Evolutionary conservation across 2,797 vertebrate species (phyloP).

Genomic region (Xenentodon cancila): DNA sequence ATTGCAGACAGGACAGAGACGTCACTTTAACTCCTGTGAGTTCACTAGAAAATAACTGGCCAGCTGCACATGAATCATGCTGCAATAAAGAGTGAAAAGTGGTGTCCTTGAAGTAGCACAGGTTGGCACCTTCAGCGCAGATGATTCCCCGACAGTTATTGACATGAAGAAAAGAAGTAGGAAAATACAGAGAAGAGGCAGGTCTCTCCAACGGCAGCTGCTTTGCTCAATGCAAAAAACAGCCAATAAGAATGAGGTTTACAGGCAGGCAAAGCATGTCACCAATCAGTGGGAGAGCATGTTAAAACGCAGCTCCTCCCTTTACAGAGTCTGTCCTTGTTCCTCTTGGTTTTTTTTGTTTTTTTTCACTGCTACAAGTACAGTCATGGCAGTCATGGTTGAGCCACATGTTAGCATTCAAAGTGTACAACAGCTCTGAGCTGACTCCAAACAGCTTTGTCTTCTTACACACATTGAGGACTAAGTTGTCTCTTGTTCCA

Average conservation of each 20-base stretch:
- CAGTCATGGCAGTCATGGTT: conserved; percentile 75
- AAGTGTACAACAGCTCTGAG: conserved; percentile 56
- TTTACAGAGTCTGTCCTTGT: conserved; percentile 61
- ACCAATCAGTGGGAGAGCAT: conserved; percentile 72
- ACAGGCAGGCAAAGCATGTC: conserved; percentile 65
- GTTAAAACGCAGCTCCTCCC: conserved; percentile 71
- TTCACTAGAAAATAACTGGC: conserved; percentile 66
- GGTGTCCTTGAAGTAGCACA: conserved; percentile 66
- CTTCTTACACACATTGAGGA: conserved; percentile 29
- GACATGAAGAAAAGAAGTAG: conserved; percentile 47
- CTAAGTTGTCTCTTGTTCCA: conserved; percentile 18
- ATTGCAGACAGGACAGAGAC: conserved; percentile 67
- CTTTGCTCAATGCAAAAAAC: conserved; percentile 73
- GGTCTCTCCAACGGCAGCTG: conserved; percentile 82
- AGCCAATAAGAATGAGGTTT: conserved; percentile 79
- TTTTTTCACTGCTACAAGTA: conserved; percentile 63
- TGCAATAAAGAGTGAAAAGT: conserved; percentile 40
- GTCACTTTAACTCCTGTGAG: conserved; percentile 68
- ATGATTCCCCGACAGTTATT: conserved; percentile 71
- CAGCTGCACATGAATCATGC: conserved; percentile 63
- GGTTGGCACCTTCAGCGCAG: conserved; percentile 48
- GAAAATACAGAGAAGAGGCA: conserved; percentile 64
- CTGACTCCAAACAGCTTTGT: conserved; percentile 32
- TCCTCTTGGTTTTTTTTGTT: conserved; percentile 51
- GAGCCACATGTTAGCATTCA: conserved; percentile 75